These are phyloP conservation scores for Rhinichthys osculus DNA, from an alignment of 2,797 vertebrate genomes.

Conservation along the genomic window DNA sequence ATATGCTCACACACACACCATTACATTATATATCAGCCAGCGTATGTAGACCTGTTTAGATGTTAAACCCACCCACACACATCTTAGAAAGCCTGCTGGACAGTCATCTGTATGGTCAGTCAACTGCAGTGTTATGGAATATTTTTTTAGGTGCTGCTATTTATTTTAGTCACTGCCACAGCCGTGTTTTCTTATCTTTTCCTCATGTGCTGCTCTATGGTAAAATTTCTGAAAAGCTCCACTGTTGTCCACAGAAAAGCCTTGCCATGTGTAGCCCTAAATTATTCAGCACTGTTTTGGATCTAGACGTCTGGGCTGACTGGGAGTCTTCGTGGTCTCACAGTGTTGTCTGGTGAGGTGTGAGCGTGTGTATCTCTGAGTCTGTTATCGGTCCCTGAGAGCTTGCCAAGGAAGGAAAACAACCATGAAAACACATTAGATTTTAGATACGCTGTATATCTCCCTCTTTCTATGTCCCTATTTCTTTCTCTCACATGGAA, in stretches of 20 bases:
- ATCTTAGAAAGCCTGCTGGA: background rate
- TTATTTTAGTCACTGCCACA: slow-evolving; percentile 2
- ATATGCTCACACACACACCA: background rate
- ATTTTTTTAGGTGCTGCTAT: background rate
- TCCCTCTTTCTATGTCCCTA: background rate
- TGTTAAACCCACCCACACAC: slow-evolving; percentile 8
- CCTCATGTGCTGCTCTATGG: background rate
- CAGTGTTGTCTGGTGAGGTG: slow-evolving; percentile 32
- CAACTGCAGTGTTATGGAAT: background rate
- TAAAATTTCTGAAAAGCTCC: background rate
- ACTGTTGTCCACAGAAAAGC: slow-evolving; percentile 16
- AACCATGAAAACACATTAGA: slow-evolving; percentile 17
- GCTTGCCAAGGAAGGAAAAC: slow-evolving; percentile 31
- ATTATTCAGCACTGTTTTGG: slow-evolving; percentile 50
- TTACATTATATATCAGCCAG: background rate
- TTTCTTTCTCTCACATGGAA: background rate
- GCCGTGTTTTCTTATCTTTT: background rate
- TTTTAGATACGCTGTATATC: slow-evolving; percentile 4
- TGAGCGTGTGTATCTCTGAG: slow-evolving; percentile 27
- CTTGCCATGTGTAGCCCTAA: slow-evolving; percentile 20
- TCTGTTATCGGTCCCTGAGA: slow-evolving; percentile 11
- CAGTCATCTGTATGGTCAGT: background rate
- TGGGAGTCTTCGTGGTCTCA: slow-evolving; percentile 30
- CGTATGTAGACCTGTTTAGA: slow-evolving; percentile 19
- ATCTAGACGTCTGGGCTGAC: slow-evolving; percentile 31